These are phyloP conservation scores for Drosophila sordidula DNA, from an alignment of 2,888 invertebrate genomes.

Conservation along the genomic window DNA sequence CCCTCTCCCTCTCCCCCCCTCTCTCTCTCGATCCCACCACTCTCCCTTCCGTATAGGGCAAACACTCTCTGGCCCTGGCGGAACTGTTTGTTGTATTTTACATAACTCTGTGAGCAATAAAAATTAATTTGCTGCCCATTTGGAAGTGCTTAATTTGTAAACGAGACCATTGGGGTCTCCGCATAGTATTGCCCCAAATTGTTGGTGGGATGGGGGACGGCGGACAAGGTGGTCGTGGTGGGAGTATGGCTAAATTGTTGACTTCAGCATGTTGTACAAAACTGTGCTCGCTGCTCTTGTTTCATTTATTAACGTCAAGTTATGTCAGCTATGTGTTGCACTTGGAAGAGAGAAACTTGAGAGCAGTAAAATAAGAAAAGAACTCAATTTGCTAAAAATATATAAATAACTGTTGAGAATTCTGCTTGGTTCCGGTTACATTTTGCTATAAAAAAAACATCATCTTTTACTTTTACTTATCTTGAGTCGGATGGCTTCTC, in stretches of 20 bases:
- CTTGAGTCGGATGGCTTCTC: background rate
- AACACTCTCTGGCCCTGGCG: constrained; percentile 9
- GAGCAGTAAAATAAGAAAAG: background rate
- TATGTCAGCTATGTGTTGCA: constrained; percentile 19
- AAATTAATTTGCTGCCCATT: constrained; percentile 80
- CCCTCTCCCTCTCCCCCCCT: background rate
- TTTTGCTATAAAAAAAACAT: no score
- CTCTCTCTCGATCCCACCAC: background rate
- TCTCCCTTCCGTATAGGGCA: constrained; percentile 6
- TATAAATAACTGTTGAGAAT: no score
- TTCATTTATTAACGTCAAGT: constrained; percentile 16
- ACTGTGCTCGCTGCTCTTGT: constrained; percentile 23
- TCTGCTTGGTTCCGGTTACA: no score
- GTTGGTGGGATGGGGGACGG: constrained; percentile 14
- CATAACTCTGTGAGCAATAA: constrained; percentile 79
- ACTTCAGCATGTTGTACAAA: constrained; percentile 45
- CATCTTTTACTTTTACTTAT: no score
- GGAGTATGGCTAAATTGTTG: constrained; percentile 30
- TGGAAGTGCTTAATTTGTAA: constrained; percentile 81
- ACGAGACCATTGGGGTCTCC: constrained; percentile 75
- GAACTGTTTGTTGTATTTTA: constrained; percentile 67
- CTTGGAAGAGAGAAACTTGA: background rate
- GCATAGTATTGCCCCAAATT: constrained; percentile 40
- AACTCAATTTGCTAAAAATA: background rate
- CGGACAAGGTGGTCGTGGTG: background rate